Conservation (phyloP, 2,888 invertebrate species). For the Eudemis profundana region DNA sequence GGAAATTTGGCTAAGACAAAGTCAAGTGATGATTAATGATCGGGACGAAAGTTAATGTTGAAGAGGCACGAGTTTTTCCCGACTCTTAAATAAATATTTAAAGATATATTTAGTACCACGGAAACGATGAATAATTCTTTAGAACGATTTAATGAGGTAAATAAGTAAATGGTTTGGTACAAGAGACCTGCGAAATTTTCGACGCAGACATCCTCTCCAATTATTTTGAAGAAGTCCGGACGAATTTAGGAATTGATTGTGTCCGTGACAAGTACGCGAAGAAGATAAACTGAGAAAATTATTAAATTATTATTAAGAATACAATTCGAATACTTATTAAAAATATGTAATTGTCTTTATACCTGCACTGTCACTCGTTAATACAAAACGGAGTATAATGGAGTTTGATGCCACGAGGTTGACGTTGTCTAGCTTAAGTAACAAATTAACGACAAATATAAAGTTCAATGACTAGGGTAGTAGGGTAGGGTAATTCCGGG, state of each 20-base stretch:
- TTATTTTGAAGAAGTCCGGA: conserved; percentile 65
- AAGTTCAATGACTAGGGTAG: too few species aligned
- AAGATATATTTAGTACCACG: conserved; percentile 4
- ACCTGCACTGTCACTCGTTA: background rate
- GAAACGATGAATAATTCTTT: conserved; percentile 9
- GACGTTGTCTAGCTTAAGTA: too few species aligned
- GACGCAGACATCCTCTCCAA: conserved; percentile 64
- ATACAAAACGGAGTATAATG: too few species aligned
- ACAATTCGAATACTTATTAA: conserved; percentile 16
- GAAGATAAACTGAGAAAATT: conserved; percentile 6
- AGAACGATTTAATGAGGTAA: conserved; percentile 19
- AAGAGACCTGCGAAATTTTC: background rate
- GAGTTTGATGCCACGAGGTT: too few species aligned
- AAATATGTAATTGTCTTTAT: background rate
- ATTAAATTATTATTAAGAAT: conserved; percentile 22
- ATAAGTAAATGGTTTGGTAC: background rate
- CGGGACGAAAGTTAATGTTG: conserved; percentile 24
- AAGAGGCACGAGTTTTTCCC: conserved; percentile 8
- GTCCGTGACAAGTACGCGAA: conserved; percentile 52
- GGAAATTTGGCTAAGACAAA: conserved; percentile 33
- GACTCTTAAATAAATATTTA: conserved; percentile 12
- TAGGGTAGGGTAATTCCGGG: too few species aligned
- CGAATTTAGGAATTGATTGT: conserved; percentile 57
- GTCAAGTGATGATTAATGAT: conserved; percentile 42
- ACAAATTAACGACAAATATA: too few species aligned